These are phyloP conservation scores for Idaea straminata DNA, from an alignment of 2,888 invertebrate genomes.

Conservation along the genomic window DNA sequence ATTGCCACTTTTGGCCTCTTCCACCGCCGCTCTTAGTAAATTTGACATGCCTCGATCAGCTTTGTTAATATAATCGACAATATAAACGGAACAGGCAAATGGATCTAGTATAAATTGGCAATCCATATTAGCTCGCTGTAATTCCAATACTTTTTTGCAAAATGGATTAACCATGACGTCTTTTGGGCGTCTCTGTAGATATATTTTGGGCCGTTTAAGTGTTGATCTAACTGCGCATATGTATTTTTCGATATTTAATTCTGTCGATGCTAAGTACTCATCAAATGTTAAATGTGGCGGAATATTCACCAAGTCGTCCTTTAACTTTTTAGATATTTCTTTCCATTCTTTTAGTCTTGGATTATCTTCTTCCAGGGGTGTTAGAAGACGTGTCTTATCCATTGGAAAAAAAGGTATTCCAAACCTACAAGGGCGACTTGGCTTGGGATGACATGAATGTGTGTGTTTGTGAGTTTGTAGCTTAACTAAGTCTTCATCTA, in stretches of 20 bases:
- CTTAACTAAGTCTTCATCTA: too few species aligned
- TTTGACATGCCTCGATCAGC: slow-evolving; percentile 4
- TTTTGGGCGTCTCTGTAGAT: slow-evolving; percentile 15
- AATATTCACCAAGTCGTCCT: too few species aligned
- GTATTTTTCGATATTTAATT: slow-evolving; percentile 18
- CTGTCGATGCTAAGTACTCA: too few species aligned
- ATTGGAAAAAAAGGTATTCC: slow-evolving; percentile 26
- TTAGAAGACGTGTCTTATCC: slow-evolving; percentile 14
- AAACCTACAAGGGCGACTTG: slow-evolving; percentile 25
- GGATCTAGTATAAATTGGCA: slow-evolving; percentile 40
- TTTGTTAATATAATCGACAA: slow-evolving; percentile 33
- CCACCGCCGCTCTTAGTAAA: too few species aligned
- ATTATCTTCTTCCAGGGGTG: slow-evolving; percentile 1
- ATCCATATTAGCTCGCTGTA: slow-evolving; percentile 44
- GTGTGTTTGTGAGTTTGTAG: too few species aligned
- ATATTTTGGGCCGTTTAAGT: slow-evolving; percentile 22
- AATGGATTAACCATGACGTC: slow-evolving; percentile 24
- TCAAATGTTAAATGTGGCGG: too few species aligned
- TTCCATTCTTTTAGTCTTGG: slow-evolving; percentile 13
- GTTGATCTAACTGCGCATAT: slow-evolving; percentile 25
- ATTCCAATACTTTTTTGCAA: slow-evolving; percentile 27
- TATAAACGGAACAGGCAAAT: slow-evolving; percentile 40
- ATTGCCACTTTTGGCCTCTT: too few species aligned
- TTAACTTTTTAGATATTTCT: slow-evolving; percentile 15
- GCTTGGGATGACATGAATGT: slow-evolving; percentile 27